Evolutionary conservation across 2,797 vertebrate genomes (phyloP), one percentile per base, ranked within the genome.

Genomic region (Cynodonichthys magdalenae): DNA sequence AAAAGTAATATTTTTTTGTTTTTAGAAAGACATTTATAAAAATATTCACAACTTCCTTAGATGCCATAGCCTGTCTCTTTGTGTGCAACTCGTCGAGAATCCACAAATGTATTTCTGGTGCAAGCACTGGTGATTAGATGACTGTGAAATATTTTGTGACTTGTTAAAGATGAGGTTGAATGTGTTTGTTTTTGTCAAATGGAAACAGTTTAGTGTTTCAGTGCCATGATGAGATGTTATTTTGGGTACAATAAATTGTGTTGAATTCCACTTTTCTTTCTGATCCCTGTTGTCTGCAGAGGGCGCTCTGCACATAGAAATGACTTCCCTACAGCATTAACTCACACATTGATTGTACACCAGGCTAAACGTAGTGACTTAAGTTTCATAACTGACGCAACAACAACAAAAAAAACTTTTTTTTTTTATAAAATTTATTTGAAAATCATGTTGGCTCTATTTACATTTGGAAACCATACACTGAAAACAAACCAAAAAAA

Each of bases 391-490:
- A 59, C 36, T 15, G 3, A 53, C 54, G 60, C 34, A 9, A 36
- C 34, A 36, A 24, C 24, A 24, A 24, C n/a, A 9, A 31, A 36
- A 36, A 36, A 36, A 36, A 10, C 9, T 60, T 53, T 47, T 74
- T 88, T 60, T 53, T 47, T 74, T 88, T 87, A 83, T 90, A 70
- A 68, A 69, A 82, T 88, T 84, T 88, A 89, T 89, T 92, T 44
- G 67, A 41, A 82, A 89, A 73, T 61, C 5, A 82, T 72, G 24
- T 79, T 56, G 64, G 62, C 58, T 85, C 59, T 79, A 81, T 82
- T 66, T 86, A 89, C 82, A 86, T 54, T 85, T 74, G 41, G 53
- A 82, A 90, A 85, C 45, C 48, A 75, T 89, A 89, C 70, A 71
- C 20, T 73, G 63, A 50, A 55, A 67, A 71, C 75, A 69, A 24